Evolutionary conservation across 2,797 vertebrate genomes (phyloP).

Genomic region (Galago senegalensis): DNA sequence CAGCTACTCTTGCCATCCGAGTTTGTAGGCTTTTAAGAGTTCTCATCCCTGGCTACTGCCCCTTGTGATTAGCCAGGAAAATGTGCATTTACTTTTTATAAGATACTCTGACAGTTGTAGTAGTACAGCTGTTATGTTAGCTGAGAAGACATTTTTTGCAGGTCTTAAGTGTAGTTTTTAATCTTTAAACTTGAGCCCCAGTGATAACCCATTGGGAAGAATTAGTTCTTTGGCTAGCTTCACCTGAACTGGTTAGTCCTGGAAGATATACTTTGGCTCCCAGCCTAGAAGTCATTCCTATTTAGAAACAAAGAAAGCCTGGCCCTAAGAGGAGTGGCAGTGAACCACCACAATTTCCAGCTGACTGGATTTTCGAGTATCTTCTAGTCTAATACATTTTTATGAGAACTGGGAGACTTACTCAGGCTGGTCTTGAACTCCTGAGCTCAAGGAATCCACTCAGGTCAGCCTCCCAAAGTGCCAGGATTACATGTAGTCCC

Average conservation of each 20-base stretch:
- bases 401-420: neutral
- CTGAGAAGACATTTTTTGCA: conserved; percentile 41
- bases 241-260: neutral
- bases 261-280: neutral
- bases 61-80: conserved; percentile 28
- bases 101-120: neutral
- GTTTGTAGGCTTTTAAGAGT: neutral
- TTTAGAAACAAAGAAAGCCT: neutral
- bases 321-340: neutral
- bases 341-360: neutral
- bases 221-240: neutral
- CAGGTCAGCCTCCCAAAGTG: too few species aligned
- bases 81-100: conserved; percentile 34
- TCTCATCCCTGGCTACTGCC: neutral
- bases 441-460: too few species aligned
- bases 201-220: neutral
- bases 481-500: too few species aligned
- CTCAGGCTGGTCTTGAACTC: too few species aligned
- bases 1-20: conserved; percentile 24
- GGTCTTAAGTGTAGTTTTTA: conserved; percentile 55
- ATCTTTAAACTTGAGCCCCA: conserved; percentile 44
- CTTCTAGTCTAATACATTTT: neutral
- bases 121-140: neutral
- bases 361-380: neutral
- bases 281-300: neutral